Evolutionary conservation across 2,888 invertebrate genomes (phyloP), one percentile per base, ranked within the genome.

Genomic region (Clivina fossor): DNA sequence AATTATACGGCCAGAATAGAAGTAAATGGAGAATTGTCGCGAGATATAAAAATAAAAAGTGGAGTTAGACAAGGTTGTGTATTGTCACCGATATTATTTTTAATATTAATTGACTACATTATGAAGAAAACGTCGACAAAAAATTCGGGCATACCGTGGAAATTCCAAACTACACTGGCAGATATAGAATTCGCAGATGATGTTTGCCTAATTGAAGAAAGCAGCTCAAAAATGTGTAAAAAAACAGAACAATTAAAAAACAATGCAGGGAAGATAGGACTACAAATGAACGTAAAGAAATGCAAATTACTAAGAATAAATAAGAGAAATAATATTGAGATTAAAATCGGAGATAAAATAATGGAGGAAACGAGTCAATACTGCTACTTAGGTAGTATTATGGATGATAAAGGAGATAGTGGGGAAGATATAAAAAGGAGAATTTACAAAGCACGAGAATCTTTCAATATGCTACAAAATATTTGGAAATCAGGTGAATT

Each of bases 41-140:
- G 9, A 38, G 38, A 19, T 16, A 38, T 38, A 11, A 5, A 9
- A 38, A 38, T 38, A n/a, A 22, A 19, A 38, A 38, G 19, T 19
- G 38, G 3, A 38, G 20, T 38, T 4, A 38, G 20, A 38, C 38
- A 38, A 19, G 19, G 38, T 2, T 38, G 38, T 8, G 22, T 38
- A 38, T 2, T 38, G 2, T 38, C 38, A 11, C 19, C 38, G n/a
- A 4, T 19, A n/a, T 16, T 19, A 9, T 38, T 38, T 9, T 22
- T 38, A 16, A 15, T 38, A 15, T 1, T 16, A 3, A 16, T 18
- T n/a, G 38, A 38, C 38, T 38, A 19, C 11, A 19, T 16, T 1
- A 38, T 38, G 38, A 18, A 38, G 11, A 38, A 18, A 11, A 8
- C 22, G 1, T 5, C 38, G 22, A 2, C 3, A 15, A 38, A 38